These are phyloP conservation scores for Erythrolamprus reginae DNA, from an alignment of 2,113 vertebrate genomes.

Conservation along the genomic window DNA sequence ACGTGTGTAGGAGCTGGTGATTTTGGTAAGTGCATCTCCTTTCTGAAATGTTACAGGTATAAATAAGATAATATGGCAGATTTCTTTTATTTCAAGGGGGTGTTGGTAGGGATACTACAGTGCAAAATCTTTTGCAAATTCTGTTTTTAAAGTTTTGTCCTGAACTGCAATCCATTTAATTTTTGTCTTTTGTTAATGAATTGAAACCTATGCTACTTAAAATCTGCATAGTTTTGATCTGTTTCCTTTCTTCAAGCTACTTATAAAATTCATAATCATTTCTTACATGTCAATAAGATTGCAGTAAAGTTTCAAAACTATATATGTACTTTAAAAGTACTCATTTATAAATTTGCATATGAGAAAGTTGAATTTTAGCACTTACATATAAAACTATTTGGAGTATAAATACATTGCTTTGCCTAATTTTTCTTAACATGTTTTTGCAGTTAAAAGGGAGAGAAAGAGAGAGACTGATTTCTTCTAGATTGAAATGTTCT, in stretches of 20 bases:
- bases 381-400: not conserved
- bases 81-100: not conserved
- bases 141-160: not conserved
- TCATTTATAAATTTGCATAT: not conserved
- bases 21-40: not conserved
- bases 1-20: not conserved
- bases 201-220: not conserved
- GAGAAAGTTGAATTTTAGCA: not conserved
- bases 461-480: constrained; percentile 24
- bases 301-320: not conserved
- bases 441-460: not conserved
- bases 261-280: not conserved
- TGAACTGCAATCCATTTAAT: not conserved
- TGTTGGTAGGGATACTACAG: not conserved
- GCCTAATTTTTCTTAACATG: not conserved
- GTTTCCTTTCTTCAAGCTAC: not conserved
- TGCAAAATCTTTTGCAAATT: not conserved
- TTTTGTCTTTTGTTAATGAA: not conserved
- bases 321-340: not conserved
- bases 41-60: not conserved
- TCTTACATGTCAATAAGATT: not conserved
- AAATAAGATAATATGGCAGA: not conserved
- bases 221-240: not conserved
- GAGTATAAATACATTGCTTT: not conserved
- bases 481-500: constrained; percentile 8